These are phyloP conservation scores for Gavia stellata DNA, from an alignment of 2,113 vertebrate species.

Conservation along the genomic window DNA sequence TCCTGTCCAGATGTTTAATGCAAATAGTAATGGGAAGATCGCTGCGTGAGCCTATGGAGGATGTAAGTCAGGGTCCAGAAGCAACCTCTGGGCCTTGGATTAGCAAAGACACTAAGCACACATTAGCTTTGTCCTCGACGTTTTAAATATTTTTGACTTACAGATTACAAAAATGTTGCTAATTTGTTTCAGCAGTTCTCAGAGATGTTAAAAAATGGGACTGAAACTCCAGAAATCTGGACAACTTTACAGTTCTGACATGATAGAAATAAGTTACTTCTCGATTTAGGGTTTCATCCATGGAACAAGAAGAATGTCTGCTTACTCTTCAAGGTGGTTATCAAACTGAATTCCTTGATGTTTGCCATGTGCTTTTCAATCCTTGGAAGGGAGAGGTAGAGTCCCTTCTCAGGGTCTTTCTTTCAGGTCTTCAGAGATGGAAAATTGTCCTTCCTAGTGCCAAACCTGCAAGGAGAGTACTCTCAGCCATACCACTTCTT, in stretches of 20 bases:
- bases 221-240: not conserved
- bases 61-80: not conserved
- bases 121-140: not conserved
- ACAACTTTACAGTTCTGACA: not conserved
- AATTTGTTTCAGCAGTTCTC: not conserved
- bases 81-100: not conserved
- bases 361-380: not conserved
- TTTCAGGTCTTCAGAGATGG: not conserved
- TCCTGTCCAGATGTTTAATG: not conserved
- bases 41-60: not conserved
- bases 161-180: not conserved
- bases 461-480: not conserved
- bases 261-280: not conserved
- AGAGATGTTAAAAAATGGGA: not conserved
- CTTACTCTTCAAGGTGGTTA: not conserved
- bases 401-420: not conserved
- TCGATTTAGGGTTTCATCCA: not conserved
- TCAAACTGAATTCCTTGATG: not conserved
- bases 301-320: not conserved
- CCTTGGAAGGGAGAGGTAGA: not conserved
- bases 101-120: not conserved
- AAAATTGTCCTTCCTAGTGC: not conserved
- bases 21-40: not conserved
- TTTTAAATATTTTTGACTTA: not conserved
- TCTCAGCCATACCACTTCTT: too few species aligned